Percentiles rank a stretch among this genome's conserved stretches.
Evolutionary conservation across 2,113 vertebrate species (phyloP).

Genomic region (Carettochelys insculpta): DNA sequence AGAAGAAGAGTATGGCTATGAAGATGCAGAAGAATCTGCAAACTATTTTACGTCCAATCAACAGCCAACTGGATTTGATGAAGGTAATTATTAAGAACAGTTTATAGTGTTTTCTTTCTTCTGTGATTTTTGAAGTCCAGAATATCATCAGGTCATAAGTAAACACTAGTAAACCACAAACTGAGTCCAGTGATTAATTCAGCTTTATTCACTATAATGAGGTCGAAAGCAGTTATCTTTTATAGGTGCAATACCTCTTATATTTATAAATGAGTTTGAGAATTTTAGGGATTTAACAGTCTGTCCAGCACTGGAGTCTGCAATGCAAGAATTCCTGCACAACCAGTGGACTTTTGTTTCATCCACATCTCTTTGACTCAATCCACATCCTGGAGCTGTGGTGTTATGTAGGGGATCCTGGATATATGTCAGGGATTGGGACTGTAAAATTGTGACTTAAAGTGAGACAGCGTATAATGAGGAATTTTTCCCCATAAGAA

Average conservation of each 20-base stretch:
- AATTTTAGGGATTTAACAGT: not conserved
- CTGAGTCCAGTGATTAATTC: not conserved
- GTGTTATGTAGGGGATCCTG: too few relatives aligned
- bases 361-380: not conserved
- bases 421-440: too few relatives aligned
- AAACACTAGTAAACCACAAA: not conserved
- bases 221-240: not conserved
- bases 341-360: not conserved
- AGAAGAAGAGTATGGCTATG: constrained; percentile 83
- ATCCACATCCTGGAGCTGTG: too few relatives aligned
- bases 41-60: constrained; percentile 71
- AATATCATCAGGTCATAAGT: not conserved
- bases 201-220: not conserved
- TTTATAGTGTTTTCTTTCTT: not conserved
- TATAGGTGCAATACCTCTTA: not conserved
- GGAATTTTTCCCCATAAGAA: too few relatives aligned
- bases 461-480: too few relatives aligned
- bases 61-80: constrained; percentile 84
- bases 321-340: not conserved
- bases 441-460: too few relatives aligned
- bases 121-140: not conserved
- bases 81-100: constrained; percentile 81
- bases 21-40: constrained; percentile 78
- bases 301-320: not conserved
- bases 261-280: not conserved